Conservation (phyloP, 1,140 invertebrate genomes). For the Danaus melanippus region DNA sequence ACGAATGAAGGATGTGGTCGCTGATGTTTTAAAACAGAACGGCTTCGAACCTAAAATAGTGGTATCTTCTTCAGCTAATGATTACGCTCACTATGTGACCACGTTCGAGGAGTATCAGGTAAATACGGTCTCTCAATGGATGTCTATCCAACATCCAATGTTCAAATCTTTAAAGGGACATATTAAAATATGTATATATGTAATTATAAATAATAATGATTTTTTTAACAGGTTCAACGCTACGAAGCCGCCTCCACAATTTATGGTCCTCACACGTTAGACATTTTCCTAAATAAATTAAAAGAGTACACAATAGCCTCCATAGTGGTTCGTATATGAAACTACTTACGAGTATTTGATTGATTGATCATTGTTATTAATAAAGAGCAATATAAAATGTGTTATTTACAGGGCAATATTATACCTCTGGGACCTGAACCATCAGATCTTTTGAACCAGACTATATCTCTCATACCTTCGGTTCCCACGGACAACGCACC, state of each 20-base stretch:
- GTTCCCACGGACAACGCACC: constrained; percentile 36
- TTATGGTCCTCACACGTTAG: constrained; percentile 89
- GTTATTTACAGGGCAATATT: constrained; percentile 28
- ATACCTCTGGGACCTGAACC: constrained; percentile 39
- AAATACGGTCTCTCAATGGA: constrained; percentile 14
- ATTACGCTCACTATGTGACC: constrained; percentile 91
- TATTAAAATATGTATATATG: too few relatives aligned
- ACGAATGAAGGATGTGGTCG: constrained; percentile 79
- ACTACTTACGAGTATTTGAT: not conserved
- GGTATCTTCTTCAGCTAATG: constrained; percentile 89
- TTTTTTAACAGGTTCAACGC: constrained; percentile 78
- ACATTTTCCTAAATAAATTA: constrained; percentile 87
- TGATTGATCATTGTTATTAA: not conserved
- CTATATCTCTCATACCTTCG: constrained; percentile 39
- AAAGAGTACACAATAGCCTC: constrained; percentile 77
- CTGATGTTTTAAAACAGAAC: constrained; percentile 40
- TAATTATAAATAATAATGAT: too few relatives aligned
- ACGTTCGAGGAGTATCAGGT: constrained; percentile 95
- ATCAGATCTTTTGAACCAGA: constrained; percentile 28
- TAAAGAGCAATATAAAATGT: not conserved
- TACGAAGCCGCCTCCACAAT: constrained; percentile 96
- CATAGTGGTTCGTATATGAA: constrained; percentile 71
- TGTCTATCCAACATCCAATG: too few relatives aligned
- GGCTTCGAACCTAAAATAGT: constrained; percentile 75
- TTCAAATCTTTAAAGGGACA: too few relatives aligned